These are phyloP conservation scores for Drosophila navojoa DNA, from an alignment of 1,140 invertebrate species.

Conservation along the genomic window DNA sequence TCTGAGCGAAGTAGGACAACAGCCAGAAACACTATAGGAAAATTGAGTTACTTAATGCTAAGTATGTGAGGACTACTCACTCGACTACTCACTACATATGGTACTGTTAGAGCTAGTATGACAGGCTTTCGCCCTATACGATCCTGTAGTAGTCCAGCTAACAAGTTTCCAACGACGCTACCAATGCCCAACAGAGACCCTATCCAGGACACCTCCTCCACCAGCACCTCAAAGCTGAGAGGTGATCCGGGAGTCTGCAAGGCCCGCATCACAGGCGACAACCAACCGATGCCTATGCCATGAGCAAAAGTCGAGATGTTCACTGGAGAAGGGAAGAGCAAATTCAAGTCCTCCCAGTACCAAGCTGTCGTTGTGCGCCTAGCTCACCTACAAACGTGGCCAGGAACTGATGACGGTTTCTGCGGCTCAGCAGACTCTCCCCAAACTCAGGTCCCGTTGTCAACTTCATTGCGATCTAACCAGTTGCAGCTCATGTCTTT, in stretches of 20 bases:
- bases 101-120: slow-evolving; percentile 47
- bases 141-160: slow-evolving; percentile 58
- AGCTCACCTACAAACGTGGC: slow-evolving; percentile 60
- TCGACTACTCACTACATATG: slow-evolving; percentile 46
- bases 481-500: slow-evolving; percentile 7
- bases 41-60: neutral
- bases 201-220: slow-evolving; percentile 72
- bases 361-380: no score
- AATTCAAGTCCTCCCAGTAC: neutral
- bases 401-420: slow-evolving; percentile 62
- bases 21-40: slow-evolving; percentile 58
- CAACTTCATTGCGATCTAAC: slow-evolving; percentile 45
- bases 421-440: slow-evolving; percentile 52
- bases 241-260: slow-evolving; percentile 77
- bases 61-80: no score
- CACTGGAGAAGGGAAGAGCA: slow-evolving; percentile 52
- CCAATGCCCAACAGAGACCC: slow-evolving; percentile 75
- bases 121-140: slow-evolving; percentile 67
- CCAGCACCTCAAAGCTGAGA: slow-evolving; percentile 49
- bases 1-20: slow-evolving; percentile 57
- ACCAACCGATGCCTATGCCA: slow-evolving; percentile 84
- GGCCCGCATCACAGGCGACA: slow-evolving; percentile 80
- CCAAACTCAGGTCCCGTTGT: slow-evolving; percentile 44
- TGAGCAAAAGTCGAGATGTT: slow-evolving; percentile 83
- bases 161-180: slow-evolving; percentile 63